Conservation (phyloP, 2,113 vertebrate species). For the Danio rerio region GRCz12tu NC_133198.1:3565501-3566000, state of each 20-base stretch:
- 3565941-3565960: neutral
- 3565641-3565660: conserved; percentile 5
- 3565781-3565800: neutral
- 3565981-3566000: neutral
- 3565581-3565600: neutral
- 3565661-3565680: neutral
- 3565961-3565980: neutral
- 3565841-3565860: neutral
- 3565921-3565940: neutral
- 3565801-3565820: neutral
- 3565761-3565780: no score
- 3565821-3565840: no score
- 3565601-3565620: neutral
- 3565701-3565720: neutral
- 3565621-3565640: neutral
- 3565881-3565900: neutral
- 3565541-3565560: neutral
- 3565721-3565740: neutral
- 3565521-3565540: neutral
- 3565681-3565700: conserved; percentile 4
- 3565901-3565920: neutral
- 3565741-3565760: no score
- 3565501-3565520: conserved; percentile 9
- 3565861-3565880: neutral
- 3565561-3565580: neutral